A percentile compares a stretch with the other conserved stretches of the same genome.
phyloP scores from a whole-genome alignment of 2,797 vertebrate genomes.

The Nasua narica region DNA sequence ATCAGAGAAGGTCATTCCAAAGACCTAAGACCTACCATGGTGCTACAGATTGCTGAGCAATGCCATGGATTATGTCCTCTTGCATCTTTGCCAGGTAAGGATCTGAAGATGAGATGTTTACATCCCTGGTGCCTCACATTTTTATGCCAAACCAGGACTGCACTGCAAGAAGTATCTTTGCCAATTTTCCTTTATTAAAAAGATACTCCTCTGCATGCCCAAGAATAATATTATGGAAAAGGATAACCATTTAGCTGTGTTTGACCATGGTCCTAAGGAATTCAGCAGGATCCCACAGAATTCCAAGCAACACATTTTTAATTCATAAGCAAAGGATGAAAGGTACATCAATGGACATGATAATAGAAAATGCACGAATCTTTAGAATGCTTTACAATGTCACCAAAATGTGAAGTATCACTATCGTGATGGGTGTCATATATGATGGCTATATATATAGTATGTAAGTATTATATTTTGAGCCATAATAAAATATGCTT shows the following conservation, averaged over 20 bases:
- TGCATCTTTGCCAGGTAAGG: background rate
- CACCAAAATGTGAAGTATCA: background rate
- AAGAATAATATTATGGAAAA: constrained; percentile 72
- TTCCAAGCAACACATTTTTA: constrained; percentile 47
- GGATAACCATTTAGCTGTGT: constrained; percentile 53
- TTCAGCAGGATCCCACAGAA: constrained; percentile 52
- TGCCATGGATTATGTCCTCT: background rate
- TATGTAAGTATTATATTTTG: background rate
- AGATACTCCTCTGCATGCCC: constrained; percentile 52
- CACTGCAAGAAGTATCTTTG: constrained; percentile 16
- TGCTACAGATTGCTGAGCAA: background rate
- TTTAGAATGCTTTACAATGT: background rate
- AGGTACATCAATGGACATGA: background rate
- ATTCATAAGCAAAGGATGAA: constrained; percentile 15
- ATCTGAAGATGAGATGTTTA: constrained; percentile 58
- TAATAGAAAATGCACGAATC: background rate
- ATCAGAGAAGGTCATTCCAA: constrained; percentile 2
- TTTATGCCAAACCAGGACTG: constrained; percentile 61
- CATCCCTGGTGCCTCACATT: constrained; percentile 5
- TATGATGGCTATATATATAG: background rate
- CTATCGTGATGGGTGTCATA: background rate
- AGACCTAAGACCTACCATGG: background rate
- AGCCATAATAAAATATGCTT: constrained; percentile 9
- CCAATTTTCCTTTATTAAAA: constrained; percentile 73
- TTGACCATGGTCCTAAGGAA: constrained; percentile 58